Conservation (phyloP, 2,797 vertebrate genomes). For the Nyctibius grandis region DNA sequence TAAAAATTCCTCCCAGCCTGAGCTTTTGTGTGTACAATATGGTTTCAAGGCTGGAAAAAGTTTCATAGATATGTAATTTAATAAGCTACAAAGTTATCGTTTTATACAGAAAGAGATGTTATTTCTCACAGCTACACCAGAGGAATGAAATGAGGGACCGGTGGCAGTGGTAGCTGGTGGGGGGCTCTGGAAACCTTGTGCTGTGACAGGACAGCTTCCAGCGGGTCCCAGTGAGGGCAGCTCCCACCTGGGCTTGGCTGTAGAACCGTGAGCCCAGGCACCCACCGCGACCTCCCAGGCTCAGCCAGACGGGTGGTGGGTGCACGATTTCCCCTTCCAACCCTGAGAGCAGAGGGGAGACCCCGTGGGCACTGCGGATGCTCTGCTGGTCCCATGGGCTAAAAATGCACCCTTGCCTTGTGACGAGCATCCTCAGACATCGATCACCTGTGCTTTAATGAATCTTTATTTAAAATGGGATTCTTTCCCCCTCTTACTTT, state of each 20-base stretch:
- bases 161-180: neutral
- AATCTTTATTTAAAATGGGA: rapidly evolving
- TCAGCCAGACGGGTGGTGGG: rapidly evolving
- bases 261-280: neutral
- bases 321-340: rapidly evolving
- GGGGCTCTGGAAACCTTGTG: neutral
- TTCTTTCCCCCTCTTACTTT: neutral
- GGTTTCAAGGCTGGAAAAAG: neutral
- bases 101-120: neutral
- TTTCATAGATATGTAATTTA: neutral
- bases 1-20: neutral
- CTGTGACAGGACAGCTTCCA: neutral
- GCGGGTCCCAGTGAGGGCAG: neutral
- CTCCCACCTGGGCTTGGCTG: rapidly evolving
- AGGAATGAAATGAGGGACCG: too few species aligned
- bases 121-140: neutral
- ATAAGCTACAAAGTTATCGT: neutral
- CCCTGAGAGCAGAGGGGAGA: rapidly evolving
- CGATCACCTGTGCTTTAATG: rapidly evolving
- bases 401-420: rapidly evolving
- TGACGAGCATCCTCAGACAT: neutral
- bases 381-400: neutral
- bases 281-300: rapidly evolving
- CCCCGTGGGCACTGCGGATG: rapidly evolving
- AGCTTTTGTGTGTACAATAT: rapidly evolving